Percentiles rank a stretch among this genome's conserved stretches.
These are phyloP conservation scores for Conopomorpha cramerella DNA, from an alignment of 1,140 invertebrate species.

Conservation along the genomic window DNA sequence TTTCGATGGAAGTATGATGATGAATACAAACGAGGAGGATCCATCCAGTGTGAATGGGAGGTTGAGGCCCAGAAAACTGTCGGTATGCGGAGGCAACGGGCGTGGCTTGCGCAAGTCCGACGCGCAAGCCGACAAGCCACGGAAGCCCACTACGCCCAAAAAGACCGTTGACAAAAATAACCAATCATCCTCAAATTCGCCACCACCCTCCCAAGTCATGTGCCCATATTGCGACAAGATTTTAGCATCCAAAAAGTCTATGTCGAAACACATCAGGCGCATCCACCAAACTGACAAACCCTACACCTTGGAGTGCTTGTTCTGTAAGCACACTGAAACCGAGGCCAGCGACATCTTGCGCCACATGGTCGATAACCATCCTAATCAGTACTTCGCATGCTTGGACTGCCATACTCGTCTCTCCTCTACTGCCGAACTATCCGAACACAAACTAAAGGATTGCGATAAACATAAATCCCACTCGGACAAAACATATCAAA, in stretches of 20 bases:
- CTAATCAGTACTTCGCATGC: not conserved
- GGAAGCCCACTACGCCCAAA: not conserved
- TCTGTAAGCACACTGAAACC: not conserved
- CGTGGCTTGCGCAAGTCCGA: not conserved
- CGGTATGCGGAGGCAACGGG: not conserved
- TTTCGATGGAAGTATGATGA: too few relatives aligned
- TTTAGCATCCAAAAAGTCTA: not conserved
- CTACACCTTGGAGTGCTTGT: not conserved
- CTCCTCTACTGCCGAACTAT: not conserved
- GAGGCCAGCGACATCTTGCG: not conserved
- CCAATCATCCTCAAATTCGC: not conserved
- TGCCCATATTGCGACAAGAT: not conserved
- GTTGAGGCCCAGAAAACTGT: not conserved
- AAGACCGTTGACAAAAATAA: not conserved
- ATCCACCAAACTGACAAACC: not conserved
- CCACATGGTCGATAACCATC: not conserved
- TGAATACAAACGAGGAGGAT: too few relatives aligned
- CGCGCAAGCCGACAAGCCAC: not conserved
- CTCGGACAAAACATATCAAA: too few relatives aligned
- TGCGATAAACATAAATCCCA: too few relatives aligned
- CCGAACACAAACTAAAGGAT: slow-evolving; percentile 1
- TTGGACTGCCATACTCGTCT: not conserved
- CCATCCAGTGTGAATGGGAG: too few relatives aligned
- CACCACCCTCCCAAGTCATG: not conserved
- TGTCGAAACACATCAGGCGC: not conserved